phyloP scores from a whole-genome alignment of 2,113 vertebrate genomes.

The Haplochromis vanheusdeni region DNA sequence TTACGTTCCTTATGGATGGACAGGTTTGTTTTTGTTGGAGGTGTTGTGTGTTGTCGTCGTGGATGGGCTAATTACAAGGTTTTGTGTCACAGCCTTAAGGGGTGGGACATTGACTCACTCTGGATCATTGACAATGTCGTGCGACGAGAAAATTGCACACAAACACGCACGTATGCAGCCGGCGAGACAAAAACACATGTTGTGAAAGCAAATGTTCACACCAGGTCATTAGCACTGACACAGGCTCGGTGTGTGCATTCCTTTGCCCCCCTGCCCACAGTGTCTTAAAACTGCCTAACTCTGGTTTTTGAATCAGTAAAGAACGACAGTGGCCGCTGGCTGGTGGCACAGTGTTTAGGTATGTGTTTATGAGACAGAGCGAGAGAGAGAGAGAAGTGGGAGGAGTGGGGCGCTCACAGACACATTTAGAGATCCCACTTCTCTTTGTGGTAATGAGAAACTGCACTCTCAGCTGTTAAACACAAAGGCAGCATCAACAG shows the following conservation, averaged over 20 bases:
- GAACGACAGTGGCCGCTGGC: neutral
- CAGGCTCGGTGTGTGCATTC: neutral
- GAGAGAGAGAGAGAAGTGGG: conserved; percentile 1
- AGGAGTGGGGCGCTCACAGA: conserved; percentile 8
- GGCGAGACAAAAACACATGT: conserved; percentile 25
- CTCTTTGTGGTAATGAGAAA: conserved; percentile 66
- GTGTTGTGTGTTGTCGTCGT: conserved; percentile 1
- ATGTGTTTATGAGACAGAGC: conserved; percentile 12
- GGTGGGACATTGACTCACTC: conserved; percentile 52
- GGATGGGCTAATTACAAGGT: conserved; percentile 46
- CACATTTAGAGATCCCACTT: conserved; percentile 66
- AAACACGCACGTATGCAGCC: neutral
- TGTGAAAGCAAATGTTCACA: conserved; percentile 36
- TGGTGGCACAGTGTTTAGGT: conserved; percentile 18
- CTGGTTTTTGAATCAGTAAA: conserved; percentile 21
- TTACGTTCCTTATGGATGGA: neutral
- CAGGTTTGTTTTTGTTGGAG: neutral
- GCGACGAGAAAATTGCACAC: conserved; percentile 29
- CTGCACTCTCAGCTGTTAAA: conserved; percentile 68
- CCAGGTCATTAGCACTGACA: conserved; percentile 25
- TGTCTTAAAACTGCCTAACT: neutral
- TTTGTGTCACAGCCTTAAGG: neutral
- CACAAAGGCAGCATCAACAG: conserved; percentile 52
- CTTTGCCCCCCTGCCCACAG: neutral
- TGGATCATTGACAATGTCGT: conserved; percentile 11